phyloP scores from a whole-genome alignment of 1,140 invertebrate genomes.

The Bombyx mandarina region DNA sequence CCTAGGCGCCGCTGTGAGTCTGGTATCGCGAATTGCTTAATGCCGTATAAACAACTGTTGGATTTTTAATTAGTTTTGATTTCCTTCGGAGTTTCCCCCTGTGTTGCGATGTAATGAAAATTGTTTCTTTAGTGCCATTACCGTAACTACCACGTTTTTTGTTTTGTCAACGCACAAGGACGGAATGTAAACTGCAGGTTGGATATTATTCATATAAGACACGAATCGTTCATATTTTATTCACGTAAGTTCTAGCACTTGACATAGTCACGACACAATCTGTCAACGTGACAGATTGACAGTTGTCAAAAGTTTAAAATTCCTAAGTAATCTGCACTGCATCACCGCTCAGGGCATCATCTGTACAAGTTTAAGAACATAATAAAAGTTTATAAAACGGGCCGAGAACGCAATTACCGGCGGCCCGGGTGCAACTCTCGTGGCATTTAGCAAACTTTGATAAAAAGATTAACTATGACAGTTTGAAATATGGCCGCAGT shows the following conservation, averaged over 20 bases:
- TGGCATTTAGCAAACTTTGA: conserved; percentile 65
- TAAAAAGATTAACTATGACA: conserved; percentile 71
- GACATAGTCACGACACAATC: too few relatives aligned
- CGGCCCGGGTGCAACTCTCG: conserved; percentile 58
- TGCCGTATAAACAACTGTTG: conserved; percentile 45
- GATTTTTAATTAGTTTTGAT: conserved; percentile 42
- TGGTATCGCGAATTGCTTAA: conserved; percentile 56
- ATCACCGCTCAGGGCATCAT: conserved; percentile 7
- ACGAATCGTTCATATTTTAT: too few relatives aligned
- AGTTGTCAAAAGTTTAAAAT: too few relatives aligned
- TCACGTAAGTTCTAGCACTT: too few relatives aligned
- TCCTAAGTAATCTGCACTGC: background rate
- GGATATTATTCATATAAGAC: too few relatives aligned
- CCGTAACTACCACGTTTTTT: too few relatives aligned
- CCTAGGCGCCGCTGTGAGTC: conserved; percentile 51
- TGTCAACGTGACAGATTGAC: too few relatives aligned
- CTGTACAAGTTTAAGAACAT: conserved; percentile 28
- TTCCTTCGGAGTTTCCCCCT: conserved; percentile 3
- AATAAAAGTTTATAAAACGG: conserved; percentile 18
- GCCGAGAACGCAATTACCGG: conserved; percentile 50
- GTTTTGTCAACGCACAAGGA: too few relatives aligned
- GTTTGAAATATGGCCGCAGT: conserved; percentile 67
- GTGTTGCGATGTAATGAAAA: too few relatives aligned
- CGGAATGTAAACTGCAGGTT: too few relatives aligned
- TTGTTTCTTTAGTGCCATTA: too few relatives aligned